phyloP scores from a whole-genome alignment of 2,113 vertebrate genomes.

The Lepus timidus region DNA sequence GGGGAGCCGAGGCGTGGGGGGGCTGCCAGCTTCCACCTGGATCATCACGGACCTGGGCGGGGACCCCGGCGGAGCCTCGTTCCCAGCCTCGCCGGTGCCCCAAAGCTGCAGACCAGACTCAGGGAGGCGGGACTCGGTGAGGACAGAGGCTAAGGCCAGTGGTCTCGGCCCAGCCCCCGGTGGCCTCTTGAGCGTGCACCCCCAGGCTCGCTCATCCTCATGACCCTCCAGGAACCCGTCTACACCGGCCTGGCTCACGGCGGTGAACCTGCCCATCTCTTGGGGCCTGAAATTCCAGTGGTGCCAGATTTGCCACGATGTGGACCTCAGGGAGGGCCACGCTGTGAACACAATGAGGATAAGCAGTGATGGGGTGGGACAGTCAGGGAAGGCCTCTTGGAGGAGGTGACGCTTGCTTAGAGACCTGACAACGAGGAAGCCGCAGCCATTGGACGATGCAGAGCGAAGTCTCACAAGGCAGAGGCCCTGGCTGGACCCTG shows the following conservation, averaged over 20 bases:
- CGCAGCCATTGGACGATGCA: background rate
- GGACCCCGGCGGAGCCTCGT: background rate
- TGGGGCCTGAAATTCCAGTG: background rate
- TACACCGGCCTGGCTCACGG: accelerated
- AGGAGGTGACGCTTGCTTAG: background rate
- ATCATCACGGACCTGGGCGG: background rate
- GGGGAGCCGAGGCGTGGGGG: background rate
- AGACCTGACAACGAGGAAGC: background rate
- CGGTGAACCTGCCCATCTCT: background rate
- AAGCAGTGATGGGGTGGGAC: accelerated
- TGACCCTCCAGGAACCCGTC: background rate
- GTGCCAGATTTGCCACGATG: background rate
- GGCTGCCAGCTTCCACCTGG: background rate
- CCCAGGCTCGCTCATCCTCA: accelerated
- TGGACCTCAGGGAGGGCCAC: accelerated
- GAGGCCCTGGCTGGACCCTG: background rate
- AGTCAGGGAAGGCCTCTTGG: background rate
- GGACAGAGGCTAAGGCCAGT: background rate
- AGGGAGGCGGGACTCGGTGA: background rate
- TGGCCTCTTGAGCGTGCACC: background rate
- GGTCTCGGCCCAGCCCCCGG: background rate
- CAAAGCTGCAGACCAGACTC: background rate
- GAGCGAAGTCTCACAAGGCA: background rate
- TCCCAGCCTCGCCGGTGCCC: background rate
- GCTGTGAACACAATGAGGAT: background rate